Evolutionary conservation across 2,888 invertebrate species (phyloP), one percentile per base, ranked within the genome.

Genomic region (Ormyrus pomaceus): DNA sequence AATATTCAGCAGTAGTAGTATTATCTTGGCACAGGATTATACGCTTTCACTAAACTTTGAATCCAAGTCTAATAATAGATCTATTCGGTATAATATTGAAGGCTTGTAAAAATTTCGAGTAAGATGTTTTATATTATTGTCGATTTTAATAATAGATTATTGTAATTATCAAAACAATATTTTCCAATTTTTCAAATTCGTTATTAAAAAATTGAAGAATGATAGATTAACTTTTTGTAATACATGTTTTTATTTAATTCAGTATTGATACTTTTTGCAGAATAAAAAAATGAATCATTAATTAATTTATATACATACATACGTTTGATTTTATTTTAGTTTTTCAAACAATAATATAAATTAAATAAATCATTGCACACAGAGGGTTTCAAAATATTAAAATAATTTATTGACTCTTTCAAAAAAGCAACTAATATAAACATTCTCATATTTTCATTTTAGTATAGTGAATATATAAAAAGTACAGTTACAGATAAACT

Each of bases 1-100:
- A 77, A 77, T 48, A 72, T 72, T 72, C 61, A 10, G 45, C 13
- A 66, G 53, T 9, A 46, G 34, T 34, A 34, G 34, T 34, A 34
- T 34, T 34, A 34, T 34, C 13, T 78, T 78, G 66, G 66, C 72
- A 68, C 72, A 72, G 61, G 51, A 65, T 78, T 78, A 66, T 61
- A 66, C 71, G 58, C 62, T 55, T 68, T 78, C 61, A 50, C 34
- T 51, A 5, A 73, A 68, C 34, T 72, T 59, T 66, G 6, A 58
- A 65, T 53, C 50, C 64, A 19, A 34, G 56, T 65, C 51, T 72
- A 77, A 72, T 77, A 72, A 46, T 77, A 66, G n/a, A 59, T 58
- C 1, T 53, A 48, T 34, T 34, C 34, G 4, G 34, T 34, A 34
- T 34, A 34, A 34, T 34, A 34, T 34, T 34, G 34, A 34, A 34